Base-by-base conservation (phyloP, 2,888 invertebrate genomes). In the Apotomis turbidana region DNA sequence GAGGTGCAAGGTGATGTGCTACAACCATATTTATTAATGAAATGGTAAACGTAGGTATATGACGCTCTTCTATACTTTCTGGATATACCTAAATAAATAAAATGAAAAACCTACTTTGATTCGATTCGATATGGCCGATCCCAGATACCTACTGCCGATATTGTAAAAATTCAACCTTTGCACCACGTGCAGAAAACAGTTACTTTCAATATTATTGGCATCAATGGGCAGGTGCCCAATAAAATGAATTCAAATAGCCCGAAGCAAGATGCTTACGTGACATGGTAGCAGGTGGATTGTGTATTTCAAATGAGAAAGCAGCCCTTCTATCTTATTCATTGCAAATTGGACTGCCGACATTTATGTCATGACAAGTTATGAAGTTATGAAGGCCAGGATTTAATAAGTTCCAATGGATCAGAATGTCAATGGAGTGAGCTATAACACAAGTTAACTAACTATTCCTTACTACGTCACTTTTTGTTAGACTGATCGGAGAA, bases 191-290 rank as follows among this genome's bases (percentile, higher is more conserved):
- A 55, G 71, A 58, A 68, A 55, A 6, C 41, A 27, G 57, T 51
- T 49, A 38, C 55, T 61, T 72, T 51, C n/a, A 62, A 68, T 71
- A 68, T 59, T 27, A 59, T 72, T 68, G 62, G 68, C 55, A 68
- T 63, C 15, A 6, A 54, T 36, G 8, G 38, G 74, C 85, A 84
- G 85, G 79, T 85, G 81, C 74, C 70, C 75, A 76, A 78, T 76
- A 82, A 83, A 84, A 82, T 81, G 78, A 79, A 81, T 80, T 78
- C 75, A 76, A 80, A 79, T 81, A 78, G 75, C 71, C 72, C 55
- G 52, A 52, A 58, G 59, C 68, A 68, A 67, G 69, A 74, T 63
- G 63, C 54, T 66, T 63, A 63, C 67, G 55, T 66, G 59, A 54
- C 46, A 44, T 36, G 51, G 55, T 12, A 51, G 67, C 71, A 79